Evolutionary conservation across 1,140 invertebrate species (phyloP).

Genomic region (Galleria mellonella): DNA sequence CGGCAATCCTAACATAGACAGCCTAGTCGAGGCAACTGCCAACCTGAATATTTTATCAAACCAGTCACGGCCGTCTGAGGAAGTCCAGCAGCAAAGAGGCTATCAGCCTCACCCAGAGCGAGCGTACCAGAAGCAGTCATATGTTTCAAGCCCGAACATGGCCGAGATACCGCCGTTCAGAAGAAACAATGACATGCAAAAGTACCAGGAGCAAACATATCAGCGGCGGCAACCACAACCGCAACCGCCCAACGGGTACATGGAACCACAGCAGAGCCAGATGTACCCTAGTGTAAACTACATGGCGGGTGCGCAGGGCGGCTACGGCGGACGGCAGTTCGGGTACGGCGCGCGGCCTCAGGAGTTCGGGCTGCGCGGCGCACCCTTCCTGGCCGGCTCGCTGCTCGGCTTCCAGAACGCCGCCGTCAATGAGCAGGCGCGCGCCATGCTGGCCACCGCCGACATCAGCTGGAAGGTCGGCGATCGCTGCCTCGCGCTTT

Average conservation of each 20-base stretch:
- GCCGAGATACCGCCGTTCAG: constrained; percentile 42
- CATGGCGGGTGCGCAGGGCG: constrained; percentile 30
- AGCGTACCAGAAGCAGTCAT: constrained; percentile 34
- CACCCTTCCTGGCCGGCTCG: constrained; percentile 74
- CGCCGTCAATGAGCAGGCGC: constrained; percentile 76
- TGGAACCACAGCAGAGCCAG: constrained; percentile 38
- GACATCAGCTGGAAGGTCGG: constrained; percentile 82
- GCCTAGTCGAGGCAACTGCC: constrained; percentile 53
- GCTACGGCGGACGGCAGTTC: constrained; percentile 40
- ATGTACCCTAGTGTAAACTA: constrained; percentile 47
- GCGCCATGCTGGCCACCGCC: constrained; percentile 68
- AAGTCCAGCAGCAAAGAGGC: constrained; percentile 23
- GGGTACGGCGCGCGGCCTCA: constrained; percentile 46
- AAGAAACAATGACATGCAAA: constrained; percentile 39
- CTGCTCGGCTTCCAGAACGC: constrained; percentile 77
- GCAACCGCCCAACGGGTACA: constrained; percentile 48
- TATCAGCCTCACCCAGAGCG: constrained; percentile 39
- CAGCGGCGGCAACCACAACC: constrained; percentile 28
- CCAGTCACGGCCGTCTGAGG: constrained; percentile 35
- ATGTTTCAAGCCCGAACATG: constrained; percentile 33
- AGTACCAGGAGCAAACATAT: constrained; percentile 40
- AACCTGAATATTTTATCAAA: constrained; percentile 54
- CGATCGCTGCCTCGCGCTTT: constrained; percentile 90
- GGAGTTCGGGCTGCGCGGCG: constrained; percentile 42
- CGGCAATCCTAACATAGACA: constrained; percentile 49